Base-by-base conservation (phyloP, 92 coral and sea anemone genomes). In the Parazoanthus atlanticus region DNA sequence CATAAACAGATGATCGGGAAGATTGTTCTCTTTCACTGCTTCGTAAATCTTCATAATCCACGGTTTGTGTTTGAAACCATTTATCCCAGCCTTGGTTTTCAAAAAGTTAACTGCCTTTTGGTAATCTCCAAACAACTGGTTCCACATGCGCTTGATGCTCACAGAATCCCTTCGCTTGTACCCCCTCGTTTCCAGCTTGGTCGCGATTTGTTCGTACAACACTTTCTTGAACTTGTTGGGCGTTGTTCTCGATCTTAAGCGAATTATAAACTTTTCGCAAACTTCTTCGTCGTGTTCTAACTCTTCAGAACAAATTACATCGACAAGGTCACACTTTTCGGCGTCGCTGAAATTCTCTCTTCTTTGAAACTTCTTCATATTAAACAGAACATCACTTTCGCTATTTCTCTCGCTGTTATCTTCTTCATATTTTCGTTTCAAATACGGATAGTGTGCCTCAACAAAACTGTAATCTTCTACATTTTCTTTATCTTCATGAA, bases 71-170 rank as follows among this genome's bases (percentile, higher is more conserved):
- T 84, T 84, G 40, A 69, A 84, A 54, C 87, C 58, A 21, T 47
- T 84, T 74, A 84, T 84, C n/a, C 77, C 87, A 65, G 87, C 76
- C 79, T 84, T 84, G 38, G 78, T 84, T 46, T 84, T 69, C 78
- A 84, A 84, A 84, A 84, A 84, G 67, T 84, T 84, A 31, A 84
- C 87, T 41, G 87, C 87, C 77, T 84, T 84, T 71, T 84, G 87
- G 67, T 84, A 84, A 69, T 84, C 87, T 0, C 87, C 87, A 23
- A 84, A 84, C 38, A 84, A 29, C 67, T 84, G 87, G 78, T 84
- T 84, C 87, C 87, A 84, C 87, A 84, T 84, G 38, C 87, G 78
- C 13, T 84, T 84, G 8, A 70, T 84, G 43, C 87, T 84, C 19
- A 84, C 87, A 0, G 87, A 84, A 12, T 84, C 87, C 31, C 87